These are phyloP conservation scores for Heteromyza rotundicornis DNA, from an alignment of 2,888 invertebrate species.

Conservation along the genomic window DNA sequence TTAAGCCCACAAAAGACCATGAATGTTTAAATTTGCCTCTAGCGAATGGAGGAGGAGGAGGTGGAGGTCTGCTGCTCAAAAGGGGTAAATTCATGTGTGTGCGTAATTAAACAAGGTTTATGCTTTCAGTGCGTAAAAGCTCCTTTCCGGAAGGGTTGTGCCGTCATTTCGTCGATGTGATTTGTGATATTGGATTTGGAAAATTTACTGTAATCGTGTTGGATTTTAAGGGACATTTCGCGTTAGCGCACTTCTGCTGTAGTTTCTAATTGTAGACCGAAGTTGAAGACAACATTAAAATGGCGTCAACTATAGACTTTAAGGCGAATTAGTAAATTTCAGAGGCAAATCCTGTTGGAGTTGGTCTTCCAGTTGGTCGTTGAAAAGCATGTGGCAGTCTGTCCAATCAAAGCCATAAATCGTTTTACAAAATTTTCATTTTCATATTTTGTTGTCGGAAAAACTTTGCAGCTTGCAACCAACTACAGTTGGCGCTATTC, in stretches of 20 bases:
- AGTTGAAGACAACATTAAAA: too few species aligned
- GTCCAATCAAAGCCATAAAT: too few species aligned
- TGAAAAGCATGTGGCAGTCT: too few species aligned
- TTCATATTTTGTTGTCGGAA: too few species aligned
- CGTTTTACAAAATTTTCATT: too few species aligned
- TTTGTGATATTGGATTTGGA: conserved; percentile 48
- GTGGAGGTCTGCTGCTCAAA: neutral
- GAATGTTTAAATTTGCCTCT: conserved; percentile 47
- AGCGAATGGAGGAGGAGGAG: neutral
- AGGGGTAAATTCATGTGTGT: neutral
- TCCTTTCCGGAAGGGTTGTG: conserved; percentile 44
- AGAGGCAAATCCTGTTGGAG: too few species aligned
- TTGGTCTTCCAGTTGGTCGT: too few species aligned
- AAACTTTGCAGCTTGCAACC: neutral
- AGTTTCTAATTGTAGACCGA: too few species aligned
- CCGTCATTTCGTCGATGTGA: conserved; percentile 46
- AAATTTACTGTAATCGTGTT: conserved; percentile 12
- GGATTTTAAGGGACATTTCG: neutral
- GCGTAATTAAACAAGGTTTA: conserved; percentile 34
- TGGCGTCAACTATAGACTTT: too few species aligned
- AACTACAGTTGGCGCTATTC: too few species aligned
- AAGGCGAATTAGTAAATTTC: too few species aligned
- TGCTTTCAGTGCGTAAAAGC: conserved; percentile 5
- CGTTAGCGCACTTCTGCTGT: too few species aligned
- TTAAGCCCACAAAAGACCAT: conserved; percentile 47